Evolutionary conservation across 2,113 vertebrate genomes (phyloP), one percentile per base, ranked within the genome.

Genomic region (Corythornis madagascariensis): DNA sequence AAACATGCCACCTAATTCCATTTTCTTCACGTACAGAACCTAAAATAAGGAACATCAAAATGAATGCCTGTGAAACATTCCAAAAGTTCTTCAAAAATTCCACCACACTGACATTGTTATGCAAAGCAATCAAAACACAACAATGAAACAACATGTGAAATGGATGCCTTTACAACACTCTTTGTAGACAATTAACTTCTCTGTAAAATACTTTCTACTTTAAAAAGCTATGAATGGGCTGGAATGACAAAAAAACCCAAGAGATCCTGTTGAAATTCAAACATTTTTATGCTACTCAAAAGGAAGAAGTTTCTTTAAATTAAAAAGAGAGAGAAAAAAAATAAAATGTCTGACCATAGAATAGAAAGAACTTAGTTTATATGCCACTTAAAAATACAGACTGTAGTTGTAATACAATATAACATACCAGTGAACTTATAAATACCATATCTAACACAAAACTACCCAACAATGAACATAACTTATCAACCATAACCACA

Each of bases 11-110:
- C 45, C 99, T 98, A 19, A 99, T 97, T 5, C 99, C 99, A 22
- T 99, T 99, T 95, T 99, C 99, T 95, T 99, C 99, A 24, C 99
- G 98, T 95, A 99, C 97, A 33, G 99, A 99, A 79, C 99, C 99
- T 99, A 95, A 52, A 77, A 93, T n/a, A 89, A 84, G 71, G 50
- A 86, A 86, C 52, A 83, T 16, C 6, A 70, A 78, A 78, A 75
- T 50, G 3, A 90, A 61, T 6, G 8, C 5, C 10, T 25, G 35
- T 53, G 25, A 83, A 85, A 60, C 5, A 10, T 33, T 86, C 28
- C 10, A 84, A 45, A 5, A 70, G 38, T 48, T 77, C 24, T 61
- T 72, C 18, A 45, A 67, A 83, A 91, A 67, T 45, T 56, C n/a
- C 7, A 33, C 47, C n/a, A n/a, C 9, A 5, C 2, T 20, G 10